Evolutionary conservation across 1,140 invertebrate genomes (phyloP), one percentile per base, ranked within the genome.

Genomic region (Babylonia areolata): DNA sequence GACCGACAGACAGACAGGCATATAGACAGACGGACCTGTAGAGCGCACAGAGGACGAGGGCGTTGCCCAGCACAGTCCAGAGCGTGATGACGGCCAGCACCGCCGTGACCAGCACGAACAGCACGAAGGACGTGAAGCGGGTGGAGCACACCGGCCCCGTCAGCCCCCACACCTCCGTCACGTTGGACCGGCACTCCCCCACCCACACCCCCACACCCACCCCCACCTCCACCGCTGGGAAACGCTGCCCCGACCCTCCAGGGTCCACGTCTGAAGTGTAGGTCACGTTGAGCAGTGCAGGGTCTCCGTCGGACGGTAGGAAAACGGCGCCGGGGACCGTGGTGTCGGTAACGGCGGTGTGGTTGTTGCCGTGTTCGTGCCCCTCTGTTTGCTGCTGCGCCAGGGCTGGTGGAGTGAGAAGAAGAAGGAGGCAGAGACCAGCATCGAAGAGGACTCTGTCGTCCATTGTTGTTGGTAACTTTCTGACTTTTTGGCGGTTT

Each of bases 11-110:
- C 12, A 64, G 58, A 64, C 15, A 64, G 58, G 28, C 15, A 28
- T 12, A 28, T 12, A 64, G 58, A 64, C 15, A 64, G 58, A 64
- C 15, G 28, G 58, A 64, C 82, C 77, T 28, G 86, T 92, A 92
- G 64, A 95, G 87, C 11, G 94, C 93, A 6, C 92, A 82, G 37
- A 91, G 87, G 15, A 95, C 93, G 54, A 94, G 83, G 12, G 93
- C 75, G 87, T 95, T 95, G n/a, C 94, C 94, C 42, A 94, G 88
- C n/a, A 94, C 90, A n/a, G 94, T 95, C 88, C 91, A 93, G 1
- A 94, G 84, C 20, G 92, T 94, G 33, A 94, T 91, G n/a, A 93
- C 35, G 11, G 86, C 81, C 40, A 94, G 85, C 28, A 92, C 78
- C 31, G 92, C 83, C 6, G 91, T 89, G 3, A 94, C 93, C 23